Conservation (phyloP, 2,888 invertebrate genomes). For the Erpobdella octoculata region DNA sequence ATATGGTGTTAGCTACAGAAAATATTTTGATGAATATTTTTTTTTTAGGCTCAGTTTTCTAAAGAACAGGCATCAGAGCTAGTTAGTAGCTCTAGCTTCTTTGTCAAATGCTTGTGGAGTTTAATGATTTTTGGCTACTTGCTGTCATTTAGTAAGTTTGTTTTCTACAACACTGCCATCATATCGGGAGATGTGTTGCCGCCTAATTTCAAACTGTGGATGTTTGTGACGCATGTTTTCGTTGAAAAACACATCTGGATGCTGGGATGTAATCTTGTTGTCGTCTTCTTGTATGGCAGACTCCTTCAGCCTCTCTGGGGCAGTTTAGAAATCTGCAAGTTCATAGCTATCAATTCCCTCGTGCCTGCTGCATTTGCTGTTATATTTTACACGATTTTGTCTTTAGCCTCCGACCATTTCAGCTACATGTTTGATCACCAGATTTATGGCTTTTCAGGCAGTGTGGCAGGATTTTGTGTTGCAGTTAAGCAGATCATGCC, state of each 20-base stretch:
- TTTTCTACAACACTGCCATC: slow-evolving; percentile 57
- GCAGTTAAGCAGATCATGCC: slow-evolving; percentile 96
- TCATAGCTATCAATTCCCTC: slow-evolving; percentile 82
- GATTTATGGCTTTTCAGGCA: slow-evolving; percentile 87
- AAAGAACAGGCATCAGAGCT: slow-evolving; percentile 7
- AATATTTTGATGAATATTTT: not conserved
- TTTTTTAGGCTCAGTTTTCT: not conserved
- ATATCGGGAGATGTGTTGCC: slow-evolving; percentile 85
- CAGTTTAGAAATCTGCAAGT: slow-evolving; percentile 78
- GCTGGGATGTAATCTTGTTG: slow-evolving; percentile 80
- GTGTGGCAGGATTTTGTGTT: slow-evolving; percentile 76
- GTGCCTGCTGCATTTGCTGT: slow-evolving; percentile 81
- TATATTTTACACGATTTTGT: slow-evolving; percentile 79
- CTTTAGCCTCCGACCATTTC: slow-evolving; percentile 76
- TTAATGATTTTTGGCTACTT: slow-evolving; percentile 80
- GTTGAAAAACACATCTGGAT: slow-evolving; percentile 77
- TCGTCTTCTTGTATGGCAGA: slow-evolving; percentile 87
- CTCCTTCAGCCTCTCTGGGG: slow-evolving; percentile 94
- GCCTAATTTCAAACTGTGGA: slow-evolving; percentile 67
- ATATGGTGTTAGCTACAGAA: not conserved
- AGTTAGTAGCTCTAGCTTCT: slow-evolving; percentile 70
- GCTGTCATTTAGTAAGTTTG: slow-evolving; percentile 74
- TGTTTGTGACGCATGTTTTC: slow-evolving; percentile 71
- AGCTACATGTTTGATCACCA: slow-evolving; percentile 73
- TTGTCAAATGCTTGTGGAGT: slow-evolving; percentile 82